These are phyloP conservation scores for Acrobasis consociella DNA, from an alignment of 2,888 invertebrate species.

Conservation along the genomic window DNA sequence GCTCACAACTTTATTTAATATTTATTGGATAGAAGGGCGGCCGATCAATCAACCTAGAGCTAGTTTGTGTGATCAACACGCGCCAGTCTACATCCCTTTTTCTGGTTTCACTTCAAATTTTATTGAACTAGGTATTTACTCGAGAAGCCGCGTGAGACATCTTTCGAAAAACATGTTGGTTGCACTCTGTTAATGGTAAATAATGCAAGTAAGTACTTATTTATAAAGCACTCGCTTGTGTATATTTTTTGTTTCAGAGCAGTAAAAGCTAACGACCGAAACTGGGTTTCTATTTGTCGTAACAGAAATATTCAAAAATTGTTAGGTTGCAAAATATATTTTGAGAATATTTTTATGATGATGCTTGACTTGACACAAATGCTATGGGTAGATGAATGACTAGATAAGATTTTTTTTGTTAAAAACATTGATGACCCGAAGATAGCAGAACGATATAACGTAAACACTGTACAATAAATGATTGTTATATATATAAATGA, in stretches of 20 bases:
- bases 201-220: neutral
- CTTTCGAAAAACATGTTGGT: neutral
- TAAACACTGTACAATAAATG: too few relatives aligned
- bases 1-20: conserved; percentile 71
- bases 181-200: neutral
- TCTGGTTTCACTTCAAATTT: conserved; percentile 19
- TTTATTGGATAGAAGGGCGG: conserved; percentile 70
- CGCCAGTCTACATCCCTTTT: conserved; percentile 12
- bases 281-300: too few relatives aligned
- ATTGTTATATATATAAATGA: too few relatives aligned
- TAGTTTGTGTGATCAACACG: conserved; percentile 24
- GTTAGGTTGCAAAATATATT: too few relatives aligned
- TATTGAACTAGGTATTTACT: conserved; percentile 12
- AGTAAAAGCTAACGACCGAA: too few relatives aligned
- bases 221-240: neutral
- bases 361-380: too few relatives aligned
- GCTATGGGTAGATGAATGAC: too few relatives aligned
- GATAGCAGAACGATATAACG: too few relatives aligned
- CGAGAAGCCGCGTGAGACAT: neutral
- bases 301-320: too few relatives aligned
- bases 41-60: conserved; percentile 64
- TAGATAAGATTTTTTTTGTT: too few relatives aligned
- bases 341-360: too few relatives aligned
- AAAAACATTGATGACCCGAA: too few relatives aligned
- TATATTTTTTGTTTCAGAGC: neutral